These are phyloP conservation scores for Picus viridis DNA, from an alignment of 2,797 vertebrate genomes.

Conservation along the genomic window DNA sequence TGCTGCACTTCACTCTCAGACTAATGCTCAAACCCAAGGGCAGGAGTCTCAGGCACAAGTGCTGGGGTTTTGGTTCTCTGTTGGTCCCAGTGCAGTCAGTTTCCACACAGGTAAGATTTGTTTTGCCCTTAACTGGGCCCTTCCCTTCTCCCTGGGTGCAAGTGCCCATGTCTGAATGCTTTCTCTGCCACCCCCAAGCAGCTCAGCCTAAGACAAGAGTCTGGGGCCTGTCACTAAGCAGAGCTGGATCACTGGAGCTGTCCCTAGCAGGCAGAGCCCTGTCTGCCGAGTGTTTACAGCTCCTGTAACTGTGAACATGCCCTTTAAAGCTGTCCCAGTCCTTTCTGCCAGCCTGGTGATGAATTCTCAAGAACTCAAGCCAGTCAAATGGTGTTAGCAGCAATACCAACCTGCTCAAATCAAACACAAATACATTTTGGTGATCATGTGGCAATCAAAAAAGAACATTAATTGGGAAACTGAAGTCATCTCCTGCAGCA, in stretches of 20 bases:
- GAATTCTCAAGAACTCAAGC: not conserved
- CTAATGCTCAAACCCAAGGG: no score
- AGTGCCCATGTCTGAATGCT: not conserved
- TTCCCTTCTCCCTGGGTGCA: not conserved
- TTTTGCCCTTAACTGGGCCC: not conserved
- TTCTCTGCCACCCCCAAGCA: not conserved
- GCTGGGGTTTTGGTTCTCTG: not conserved
- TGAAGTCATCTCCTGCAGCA: not conserved
- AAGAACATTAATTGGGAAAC: not conserved
- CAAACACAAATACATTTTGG: not conserved
- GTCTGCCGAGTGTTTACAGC: not conserved
- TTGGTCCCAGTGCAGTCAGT: not conserved
- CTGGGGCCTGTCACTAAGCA: not conserved
- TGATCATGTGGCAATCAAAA: not conserved
- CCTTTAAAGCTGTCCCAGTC: not conserved
- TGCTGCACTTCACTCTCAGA: not conserved
- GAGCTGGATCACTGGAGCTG: not conserved
- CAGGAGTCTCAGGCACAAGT: not conserved
- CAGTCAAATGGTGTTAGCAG: not conserved
- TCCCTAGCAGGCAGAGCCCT: not conserved
- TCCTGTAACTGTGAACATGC: fast-evolving
- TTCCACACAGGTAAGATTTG: not conserved
- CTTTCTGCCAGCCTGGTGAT: not conserved
- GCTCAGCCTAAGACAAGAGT: not conserved
- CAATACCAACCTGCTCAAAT: not conserved